Base-by-base conservation (phyloP, 1,140 invertebrate species). In the Babylonia areolata region DNA sequence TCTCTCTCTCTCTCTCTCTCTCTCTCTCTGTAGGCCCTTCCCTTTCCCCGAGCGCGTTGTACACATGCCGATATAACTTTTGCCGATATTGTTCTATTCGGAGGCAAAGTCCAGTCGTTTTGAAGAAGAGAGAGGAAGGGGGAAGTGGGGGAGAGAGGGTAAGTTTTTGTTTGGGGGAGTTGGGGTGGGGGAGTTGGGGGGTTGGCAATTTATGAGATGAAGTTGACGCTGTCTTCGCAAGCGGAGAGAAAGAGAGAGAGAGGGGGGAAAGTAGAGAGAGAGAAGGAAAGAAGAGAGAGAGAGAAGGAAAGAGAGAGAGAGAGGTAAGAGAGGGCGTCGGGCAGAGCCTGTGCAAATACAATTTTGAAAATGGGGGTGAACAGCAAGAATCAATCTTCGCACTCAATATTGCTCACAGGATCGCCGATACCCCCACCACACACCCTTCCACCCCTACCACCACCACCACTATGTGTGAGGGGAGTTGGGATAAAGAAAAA, bases 1-100 rank as follows among this genome's bases (percentile, higher is more conserved):
- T 84, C 64, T 73, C 82, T 46, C 64, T 73, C 82, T 58, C 35
- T 73, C 64, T 40, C 64, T 73, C 58, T 39, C 42, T 73, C 82
- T 81, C 42, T 46, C 51, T 54, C 42, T 73, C 69, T 73, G 28
- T 73, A 6, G 6, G 5, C 6, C 20, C 33, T 20, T 35, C n/a
- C 11, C 20, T 73, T 37, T 17, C 69, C 17, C 33, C 20, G 5
- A 17, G 3, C 69, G 2, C 69, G 2, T 23, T n/a, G 23, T 23
- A 64, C 58, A 23, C 23, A 64, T n/a, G 23, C 23, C n/a, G 28
- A 35, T 64, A 23, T 64, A 23, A 9, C 15, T 46, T 64, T 64
- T 64, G 3, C 58, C 6, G 23, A 28, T 28, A 23, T 9, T 64
- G 58, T 64, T 28, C 58, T 23, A 64, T 23, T 64, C 15, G 58